Evolutionary conservation across 64 coral and sea anemone genomes (phyloP).

Genomic region (Pocillopora damicornis): DNA sequence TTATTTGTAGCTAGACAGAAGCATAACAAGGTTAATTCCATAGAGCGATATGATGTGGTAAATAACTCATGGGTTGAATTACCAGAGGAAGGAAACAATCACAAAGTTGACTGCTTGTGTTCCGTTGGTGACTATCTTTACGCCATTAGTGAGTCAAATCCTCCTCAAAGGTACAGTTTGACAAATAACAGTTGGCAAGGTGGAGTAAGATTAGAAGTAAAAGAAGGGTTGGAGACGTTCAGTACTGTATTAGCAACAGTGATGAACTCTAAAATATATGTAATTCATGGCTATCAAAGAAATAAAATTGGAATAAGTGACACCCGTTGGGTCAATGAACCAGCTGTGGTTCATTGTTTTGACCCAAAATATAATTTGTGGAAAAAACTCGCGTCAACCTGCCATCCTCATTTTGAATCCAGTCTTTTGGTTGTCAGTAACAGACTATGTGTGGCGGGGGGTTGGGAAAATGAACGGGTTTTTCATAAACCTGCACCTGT

Average conservation of each 20-base stretch:
- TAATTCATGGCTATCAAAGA: background rate
- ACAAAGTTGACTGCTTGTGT: background rate
- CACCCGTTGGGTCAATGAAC: background rate
- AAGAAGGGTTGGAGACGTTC: background rate
- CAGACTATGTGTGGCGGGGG: background rate
- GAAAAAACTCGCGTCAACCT: background rate
- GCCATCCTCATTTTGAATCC: slow-evolving; percentile 1
- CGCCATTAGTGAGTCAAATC: background rate
- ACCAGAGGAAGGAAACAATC: background rate
- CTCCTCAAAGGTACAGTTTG: slow-evolving; percentile 2
- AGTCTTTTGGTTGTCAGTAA: slow-evolving; percentile 20
- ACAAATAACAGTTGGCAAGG: background rate
- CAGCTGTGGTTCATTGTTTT: slow-evolving; percentile 2
- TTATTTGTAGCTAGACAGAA: background rate
- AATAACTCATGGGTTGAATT: background rate
- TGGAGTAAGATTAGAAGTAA: background rate
- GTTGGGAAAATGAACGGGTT: too few relatives aligned
- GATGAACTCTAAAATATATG: background rate
- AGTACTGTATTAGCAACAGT: background rate
- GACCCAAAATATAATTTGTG: background rate
- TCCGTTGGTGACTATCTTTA: background rate
- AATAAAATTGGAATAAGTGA: background rate
- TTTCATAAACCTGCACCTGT: background rate
- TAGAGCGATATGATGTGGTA: background rate
- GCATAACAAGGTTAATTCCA: too few relatives aligned